Percentiles rank a stretch among this genome's conserved stretches.
These are phyloP conservation scores for Hydrocynus forskahlii DNA, from an alignment of 2,797 vertebrate genomes.

Conservation along the genomic window DNA sequence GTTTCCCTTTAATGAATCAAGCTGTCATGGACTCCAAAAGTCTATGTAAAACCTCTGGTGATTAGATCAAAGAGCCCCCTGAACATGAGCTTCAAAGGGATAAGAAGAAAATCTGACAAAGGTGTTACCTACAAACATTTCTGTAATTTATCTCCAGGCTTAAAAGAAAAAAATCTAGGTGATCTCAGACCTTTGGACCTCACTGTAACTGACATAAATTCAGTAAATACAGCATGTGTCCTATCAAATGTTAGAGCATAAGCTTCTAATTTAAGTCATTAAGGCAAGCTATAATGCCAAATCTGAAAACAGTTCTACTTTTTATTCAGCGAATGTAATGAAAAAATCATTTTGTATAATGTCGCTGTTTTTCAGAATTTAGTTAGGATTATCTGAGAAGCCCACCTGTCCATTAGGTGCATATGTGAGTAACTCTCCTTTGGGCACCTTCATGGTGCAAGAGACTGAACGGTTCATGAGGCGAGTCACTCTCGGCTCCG, in stretches of 20 bases:
- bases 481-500: slow-evolving; percentile 81
- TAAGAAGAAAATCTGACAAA: too few species aligned
- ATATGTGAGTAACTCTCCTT: slow-evolving; percentile 88
- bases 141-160: too few species aligned
- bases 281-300: background rate
- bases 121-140: too few species aligned
- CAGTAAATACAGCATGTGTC: background rate
- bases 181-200: too few species aligned
- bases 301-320: background rate
- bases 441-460: slow-evolving; percentile 88
- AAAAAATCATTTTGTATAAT: background rate
- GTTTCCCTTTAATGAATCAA: too few species aligned
- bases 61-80: too few species aligned
- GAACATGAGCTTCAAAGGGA: too few species aligned
- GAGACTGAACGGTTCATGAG: slow-evolving; percentile 87
- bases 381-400: background rate
- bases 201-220: background rate
- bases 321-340: background rate
- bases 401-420: slow-evolving; percentile 87
- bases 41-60: too few species aligned
- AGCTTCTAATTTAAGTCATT: background rate
- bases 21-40: too few species aligned
- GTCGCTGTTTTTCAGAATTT: background rate
- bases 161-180: too few species aligned
- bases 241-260: background rate